Evolutionary conservation across 2,113 vertebrate genomes (phyloP).

Genomic region (Lepus timidus): DNA sequence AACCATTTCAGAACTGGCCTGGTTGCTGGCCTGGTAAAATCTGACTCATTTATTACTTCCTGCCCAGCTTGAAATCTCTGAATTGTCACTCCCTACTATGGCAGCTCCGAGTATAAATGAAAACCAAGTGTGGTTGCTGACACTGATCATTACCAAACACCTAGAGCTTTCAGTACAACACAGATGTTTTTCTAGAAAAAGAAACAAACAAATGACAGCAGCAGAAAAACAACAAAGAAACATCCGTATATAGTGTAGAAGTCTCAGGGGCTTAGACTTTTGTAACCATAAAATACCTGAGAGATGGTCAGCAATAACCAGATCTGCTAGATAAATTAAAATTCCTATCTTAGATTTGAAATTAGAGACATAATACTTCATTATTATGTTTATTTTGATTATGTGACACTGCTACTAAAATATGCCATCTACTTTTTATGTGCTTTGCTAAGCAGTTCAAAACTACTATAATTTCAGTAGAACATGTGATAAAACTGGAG

Average conservation of each 20-base stretch:
- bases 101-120: neutral
- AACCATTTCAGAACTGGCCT: neutral
- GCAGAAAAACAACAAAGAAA: neutral
- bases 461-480: conserved; percentile 23
- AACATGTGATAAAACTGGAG: neutral
- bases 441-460: neutral
- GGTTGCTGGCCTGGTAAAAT: neutral
- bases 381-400: conserved; percentile 8
- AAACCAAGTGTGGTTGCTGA: conserved; percentile 5
- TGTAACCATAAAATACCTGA: conserved; percentile 23
- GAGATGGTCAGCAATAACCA: neutral
- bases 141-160: neutral
- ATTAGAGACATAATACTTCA: neutral
- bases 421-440: neutral
- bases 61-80: conserved; percentile 28
- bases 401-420: neutral
- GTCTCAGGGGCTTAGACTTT: conserved; percentile 3
- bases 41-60: conserved; percentile 6
- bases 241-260: neutral
- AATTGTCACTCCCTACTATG: neutral
- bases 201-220: neutral
- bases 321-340: neutral
- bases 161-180: neutral
- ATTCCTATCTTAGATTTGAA: neutral
- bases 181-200: conserved; percentile 38